Evolutionary conservation across 2,797 vertebrate species (phyloP).

Genomic region (Austrolebias charrua): DNA sequence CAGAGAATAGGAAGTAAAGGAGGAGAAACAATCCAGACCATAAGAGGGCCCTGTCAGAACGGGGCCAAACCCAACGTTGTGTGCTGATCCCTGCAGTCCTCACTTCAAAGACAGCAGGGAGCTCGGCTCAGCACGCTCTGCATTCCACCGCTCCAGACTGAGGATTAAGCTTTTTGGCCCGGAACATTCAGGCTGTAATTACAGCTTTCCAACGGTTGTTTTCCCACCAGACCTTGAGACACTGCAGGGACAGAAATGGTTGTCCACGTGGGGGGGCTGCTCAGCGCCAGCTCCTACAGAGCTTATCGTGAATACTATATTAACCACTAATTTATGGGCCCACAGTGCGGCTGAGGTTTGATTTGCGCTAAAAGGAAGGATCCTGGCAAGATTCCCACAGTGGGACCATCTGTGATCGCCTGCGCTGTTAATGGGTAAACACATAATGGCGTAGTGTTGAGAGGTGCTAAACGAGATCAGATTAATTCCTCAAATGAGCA

Average conservation of each 20-base stretch:
- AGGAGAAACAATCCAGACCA: conserved; percentile 49
- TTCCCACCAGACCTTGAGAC: conserved; percentile 76
- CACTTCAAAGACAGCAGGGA: conserved; percentile 76
- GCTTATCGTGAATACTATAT: conserved; percentile 45
- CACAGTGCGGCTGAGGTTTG: conserved; percentile 38
- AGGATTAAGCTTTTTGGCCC: conserved; percentile 76
- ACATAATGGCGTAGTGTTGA: conserved; percentile 52
- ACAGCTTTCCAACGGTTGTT: conserved; percentile 73
- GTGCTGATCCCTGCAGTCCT: conserved; percentile 75
- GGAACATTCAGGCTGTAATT: conserved; percentile 72
- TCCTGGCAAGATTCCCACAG: conserved; percentile 50
- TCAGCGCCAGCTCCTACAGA: conserved; percentile 41
- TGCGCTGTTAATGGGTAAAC: conserved; percentile 51
- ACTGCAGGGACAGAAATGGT: conserved; percentile 60
- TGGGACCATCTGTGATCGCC: conserved; percentile 65
- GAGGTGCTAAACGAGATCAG: conserved; percentile 62
- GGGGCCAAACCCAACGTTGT: conserved; percentile 76
- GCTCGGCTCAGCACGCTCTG: conserved; percentile 74
- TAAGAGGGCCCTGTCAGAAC: conserved; percentile 65
- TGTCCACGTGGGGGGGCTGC: conserved; percentile 45
- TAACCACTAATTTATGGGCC: conserved; percentile 38
- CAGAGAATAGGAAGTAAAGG: conserved; percentile 53
- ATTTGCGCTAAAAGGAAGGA: conserved; percentile 47
- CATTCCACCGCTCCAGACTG: conserved; percentile 78
- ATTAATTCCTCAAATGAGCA: conserved; percentile 43